These are phyloP conservation scores for Octomys mimax DNA, from an alignment of 2,797 vertebrate genomes.

Conservation along the genomic window DNA sequence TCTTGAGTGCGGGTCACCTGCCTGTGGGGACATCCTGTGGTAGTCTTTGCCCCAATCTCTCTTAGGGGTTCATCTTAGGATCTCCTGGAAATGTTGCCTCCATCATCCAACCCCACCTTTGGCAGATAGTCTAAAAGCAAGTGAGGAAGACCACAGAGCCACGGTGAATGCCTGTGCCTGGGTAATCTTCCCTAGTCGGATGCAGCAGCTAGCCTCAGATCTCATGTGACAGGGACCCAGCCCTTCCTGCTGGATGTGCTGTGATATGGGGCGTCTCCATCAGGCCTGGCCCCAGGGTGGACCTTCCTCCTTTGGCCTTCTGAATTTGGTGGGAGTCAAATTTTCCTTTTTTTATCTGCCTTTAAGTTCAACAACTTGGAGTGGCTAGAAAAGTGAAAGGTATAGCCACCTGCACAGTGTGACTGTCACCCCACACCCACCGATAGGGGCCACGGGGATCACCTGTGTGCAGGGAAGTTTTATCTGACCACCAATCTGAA, in stretches of 20 bases:
- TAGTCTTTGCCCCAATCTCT: not conserved
- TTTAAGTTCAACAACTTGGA: not conserved
- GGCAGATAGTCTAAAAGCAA: not conserved
- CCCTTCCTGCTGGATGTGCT: too few relatives aligned
- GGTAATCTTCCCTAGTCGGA: not conserved
- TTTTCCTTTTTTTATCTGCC: not conserved
- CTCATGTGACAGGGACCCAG: not conserved
- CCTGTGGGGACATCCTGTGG: not conserved
- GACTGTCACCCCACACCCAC: not conserved
- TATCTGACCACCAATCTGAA: not conserved
- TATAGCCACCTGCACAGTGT: rapidly evolving
- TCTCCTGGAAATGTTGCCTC: not conserved
- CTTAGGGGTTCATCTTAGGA: not conserved
- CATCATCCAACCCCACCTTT: not conserved
- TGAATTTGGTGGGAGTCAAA: not conserved
- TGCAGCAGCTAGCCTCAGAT: not conserved
- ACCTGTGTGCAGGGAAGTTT: not conserved
- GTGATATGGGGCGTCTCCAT: not conserved
- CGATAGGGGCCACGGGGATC: rapidly evolving
- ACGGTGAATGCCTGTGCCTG: rapidly evolving
- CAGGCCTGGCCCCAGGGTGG: not conserved
- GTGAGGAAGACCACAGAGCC: rapidly evolving
- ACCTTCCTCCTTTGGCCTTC: not conserved
- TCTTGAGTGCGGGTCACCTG: not conserved
- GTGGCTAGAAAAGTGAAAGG: not conserved